Base-by-base conservation (phyloP, 2,113 vertebrate species). In the Arenaria interpres region DNA sequence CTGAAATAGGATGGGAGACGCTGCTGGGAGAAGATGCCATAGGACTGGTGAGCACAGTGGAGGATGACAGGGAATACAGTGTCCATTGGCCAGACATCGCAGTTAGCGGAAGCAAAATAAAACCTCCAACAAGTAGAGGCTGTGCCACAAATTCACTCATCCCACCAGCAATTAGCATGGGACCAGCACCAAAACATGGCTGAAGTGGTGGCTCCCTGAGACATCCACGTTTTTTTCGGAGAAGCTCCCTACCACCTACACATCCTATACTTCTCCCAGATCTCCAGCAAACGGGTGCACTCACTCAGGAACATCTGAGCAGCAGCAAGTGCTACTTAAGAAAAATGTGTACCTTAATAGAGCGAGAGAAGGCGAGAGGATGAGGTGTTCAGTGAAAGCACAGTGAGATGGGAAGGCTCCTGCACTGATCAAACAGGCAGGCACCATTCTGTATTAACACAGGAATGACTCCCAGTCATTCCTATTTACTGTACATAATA, bases 41-140 rank as follows among this genome's bases (percentile, higher is more conserved):
- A 66, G 67, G 63, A 45, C 21, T 14, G 33, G 27, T 30, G 14
- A 92, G 39, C 24, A 51, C 15, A 56, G 30, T 4, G 11, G 8
- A 92, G 6, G 45, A 7, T n/a, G 75, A 53, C 14, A 43, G 23
- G 33, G 28, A 84, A 60, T 17, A 57, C 2, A 43, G 62, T 57
- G 27, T 22, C 50, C 41, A 9, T 2, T 50, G n/a, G 64, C 6
- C 5, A 73, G 59, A 45, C 14, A n/a, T 4, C 0, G 1, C 17
- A 39, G 43, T n/a, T 45, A 74, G 12, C 1, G 0, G 66, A 39
- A 71, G 21, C 73, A 69, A 81, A 85, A 62, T 12, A 68, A 87
- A 93, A 84, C 12, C 7, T 14, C 50, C 41, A 28, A 2, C 0
- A 10, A 57, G 7, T 24, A 8, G 6, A 22, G 24, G 9, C 30